Conservation (phyloP, 1,140 invertebrate species). For the Cepaea nemoralis region DNA sequence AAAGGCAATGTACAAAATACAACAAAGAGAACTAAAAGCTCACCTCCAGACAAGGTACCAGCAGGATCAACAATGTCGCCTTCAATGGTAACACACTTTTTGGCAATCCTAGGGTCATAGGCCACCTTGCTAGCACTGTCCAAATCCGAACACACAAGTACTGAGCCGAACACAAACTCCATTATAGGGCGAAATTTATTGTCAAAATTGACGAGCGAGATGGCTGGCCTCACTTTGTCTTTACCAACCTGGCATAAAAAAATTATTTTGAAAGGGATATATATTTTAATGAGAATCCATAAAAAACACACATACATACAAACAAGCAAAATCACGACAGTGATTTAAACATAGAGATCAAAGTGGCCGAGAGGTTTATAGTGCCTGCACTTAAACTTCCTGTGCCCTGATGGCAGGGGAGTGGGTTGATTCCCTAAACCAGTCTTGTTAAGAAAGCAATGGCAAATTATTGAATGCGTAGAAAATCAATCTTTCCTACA, state of each 20-base stretch:
- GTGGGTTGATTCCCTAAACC: too few species aligned
- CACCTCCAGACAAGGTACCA: slow-evolving; percentile 89
- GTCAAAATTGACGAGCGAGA: slow-evolving; percentile 86
- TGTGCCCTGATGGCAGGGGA: too few species aligned
- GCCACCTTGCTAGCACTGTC: slow-evolving; percentile 83
- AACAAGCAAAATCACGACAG: too few species aligned
- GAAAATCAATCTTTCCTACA: too few species aligned
- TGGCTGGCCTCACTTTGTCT: slow-evolving; percentile 86
- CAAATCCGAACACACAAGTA: slow-evolving; percentile 87
- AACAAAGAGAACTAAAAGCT: too few species aligned
- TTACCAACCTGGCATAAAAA: slow-evolving; percentile 67
- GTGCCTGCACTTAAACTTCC: too few species aligned
- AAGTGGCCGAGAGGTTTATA: too few species aligned
- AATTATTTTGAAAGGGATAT: not conserved
- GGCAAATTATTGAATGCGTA: too few species aligned
- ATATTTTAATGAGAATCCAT: not conserved
- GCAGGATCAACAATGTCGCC: slow-evolving; percentile 92
- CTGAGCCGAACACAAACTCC: slow-evolving; percentile 89
- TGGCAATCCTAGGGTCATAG: slow-evolving; percentile 82
- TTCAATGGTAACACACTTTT: slow-evolving; percentile 88
- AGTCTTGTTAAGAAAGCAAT: too few species aligned
- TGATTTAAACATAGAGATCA: too few species aligned
- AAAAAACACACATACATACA: too few species aligned
- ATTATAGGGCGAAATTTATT: slow-evolving; percentile 82
- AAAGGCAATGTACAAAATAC: too few species aligned